Evolutionary conservation across 2,888 invertebrate species (phyloP).

Genomic region (Melangyna quadrimaculata): DNA sequence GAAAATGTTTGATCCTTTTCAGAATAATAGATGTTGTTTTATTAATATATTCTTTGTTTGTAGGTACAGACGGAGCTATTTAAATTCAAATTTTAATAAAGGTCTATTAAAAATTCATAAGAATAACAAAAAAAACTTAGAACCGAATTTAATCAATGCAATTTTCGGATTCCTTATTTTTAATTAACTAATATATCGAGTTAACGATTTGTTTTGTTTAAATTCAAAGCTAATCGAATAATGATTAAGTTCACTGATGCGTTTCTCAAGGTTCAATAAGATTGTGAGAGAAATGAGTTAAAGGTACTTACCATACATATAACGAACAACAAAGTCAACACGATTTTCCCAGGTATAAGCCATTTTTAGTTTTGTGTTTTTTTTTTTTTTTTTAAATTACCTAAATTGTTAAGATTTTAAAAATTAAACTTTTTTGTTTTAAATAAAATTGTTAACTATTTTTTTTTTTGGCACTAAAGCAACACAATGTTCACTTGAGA

Average conservation of each 20-base stretch:
- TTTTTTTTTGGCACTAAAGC: slow-evolving; percentile 48
- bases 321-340: slow-evolving; percentile 90
- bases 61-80: not conserved
- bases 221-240: not conserved
- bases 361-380: slow-evolving; percentile 81
- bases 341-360: slow-evolving; percentile 92
- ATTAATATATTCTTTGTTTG: not conserved
- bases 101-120: not conserved
- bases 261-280: not conserved
- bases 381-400: slow-evolving; percentile 51
- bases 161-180: not conserved
- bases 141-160: not conserved
- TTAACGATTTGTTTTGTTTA: not conserved
- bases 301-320: slow-evolving; percentile 91
- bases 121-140: not conserved
- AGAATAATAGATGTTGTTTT: not conserved
- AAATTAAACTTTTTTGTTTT: slow-evolving; percentile 39
- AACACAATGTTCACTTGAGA: slow-evolving; percentile 38
- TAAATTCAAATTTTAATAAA: slow-evolving; percentile 18
- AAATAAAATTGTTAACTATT: slow-evolving; percentile 11
- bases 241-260: not conserved
- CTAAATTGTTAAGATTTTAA: slow-evolving; percentile 28
- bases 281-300: no score
- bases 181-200: not conserved
- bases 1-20: slow-evolving; percentile 5